phyloP scores from a whole-genome alignment of 2,888 invertebrate genomes.

The Endomychus coccineus region DNA sequence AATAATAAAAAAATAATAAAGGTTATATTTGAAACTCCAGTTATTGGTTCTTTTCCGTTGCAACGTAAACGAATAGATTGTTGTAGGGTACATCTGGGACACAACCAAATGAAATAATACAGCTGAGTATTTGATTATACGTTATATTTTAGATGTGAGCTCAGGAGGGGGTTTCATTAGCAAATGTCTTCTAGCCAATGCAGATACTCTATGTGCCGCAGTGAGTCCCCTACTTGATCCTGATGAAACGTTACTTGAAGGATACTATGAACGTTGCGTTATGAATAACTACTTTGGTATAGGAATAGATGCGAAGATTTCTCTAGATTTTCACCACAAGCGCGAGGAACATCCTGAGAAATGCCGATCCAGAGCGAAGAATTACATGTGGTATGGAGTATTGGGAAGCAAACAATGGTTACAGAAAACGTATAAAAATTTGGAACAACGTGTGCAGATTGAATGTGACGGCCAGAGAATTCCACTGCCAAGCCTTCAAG shows the following conservation, averaged over 20 bases:
- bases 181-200: conserved; percentile 90
- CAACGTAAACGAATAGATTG: too few species aligned
- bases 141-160: conserved; percentile 52
- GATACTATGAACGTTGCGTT: conserved; percentile 87
- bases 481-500: conserved; percentile 90
- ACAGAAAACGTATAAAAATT: conserved; percentile 89
- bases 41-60: too few species aligned
- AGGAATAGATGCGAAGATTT: conserved; percentile 96
- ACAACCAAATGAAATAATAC: too few species aligned
- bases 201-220: conserved; percentile 91
- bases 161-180: conserved; percentile 83
- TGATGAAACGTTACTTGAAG: conserved; percentile 79
- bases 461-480: conserved; percentile 96
- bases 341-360: conserved; percentile 96
- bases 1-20: too few species aligned
- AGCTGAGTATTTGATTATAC: too few species aligned
- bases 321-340: conserved; percentile 93
- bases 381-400: conserved; percentile 93
- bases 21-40: too few species aligned
- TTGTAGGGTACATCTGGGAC: too few species aligned
- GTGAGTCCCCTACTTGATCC: conserved; percentile 94
- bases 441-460: conserved; percentile 89
- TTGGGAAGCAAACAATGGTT: conserved; percentile 72
- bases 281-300: conserved; percentile 99
- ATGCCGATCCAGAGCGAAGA: conserved; percentile 86